Conservation (phyloP, 2,888 invertebrate species). For the Parnassius orleans region DNA sequence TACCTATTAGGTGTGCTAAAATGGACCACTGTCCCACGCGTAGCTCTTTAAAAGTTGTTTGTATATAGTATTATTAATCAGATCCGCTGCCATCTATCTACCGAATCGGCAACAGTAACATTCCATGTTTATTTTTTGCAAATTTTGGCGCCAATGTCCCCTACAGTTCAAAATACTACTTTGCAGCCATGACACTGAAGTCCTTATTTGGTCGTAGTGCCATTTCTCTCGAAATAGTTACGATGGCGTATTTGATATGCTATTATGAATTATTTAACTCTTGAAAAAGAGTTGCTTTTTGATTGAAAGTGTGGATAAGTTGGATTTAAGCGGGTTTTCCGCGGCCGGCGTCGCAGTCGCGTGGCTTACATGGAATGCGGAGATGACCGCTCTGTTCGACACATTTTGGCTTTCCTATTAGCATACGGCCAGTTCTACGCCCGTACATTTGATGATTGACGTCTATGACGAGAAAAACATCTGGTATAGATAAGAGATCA, state of each 20-base stretch:
- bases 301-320: slow-evolving; percentile 27
- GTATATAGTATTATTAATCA: slow-evolving; percentile 45
- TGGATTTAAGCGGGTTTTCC: slow-evolving; percentile 57
- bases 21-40: slow-evolving; percentile 33
- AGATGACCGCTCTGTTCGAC: slow-evolving; percentile 66
- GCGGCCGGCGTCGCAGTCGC: slow-evolving; percentile 48
- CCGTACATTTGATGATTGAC: slow-evolving; percentile 35
- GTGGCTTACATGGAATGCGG: slow-evolving; percentile 67
- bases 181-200: slow-evolving; percentile 28
- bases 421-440: slow-evolving; percentile 58
- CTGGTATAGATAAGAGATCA: slow-evolving; percentile 31
- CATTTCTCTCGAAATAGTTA: slow-evolving; percentile 23
- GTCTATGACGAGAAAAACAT: slow-evolving; percentile 35
- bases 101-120: slow-evolving; percentile 45
- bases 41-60: slow-evolving; percentile 51
- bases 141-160: slow-evolving; percentile 47
- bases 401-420: slow-evolving; percentile 57
- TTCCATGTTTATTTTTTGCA: slow-evolving; percentile 33
- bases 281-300: slow-evolving; percentile 29
- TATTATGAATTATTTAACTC: slow-evolving; percentile 37
- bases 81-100: slow-evolving; percentile 36
- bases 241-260: slow-evolving; percentile 20
- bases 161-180: slow-evolving; percentile 26
- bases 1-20: slow-evolving; percentile 41
- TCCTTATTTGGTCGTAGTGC: slow-evolving; percentile 27